Base-by-base conservation (phyloP, 2,888 invertebrate genomes). In the Marasmarcha lunaedactyla region DNA sequence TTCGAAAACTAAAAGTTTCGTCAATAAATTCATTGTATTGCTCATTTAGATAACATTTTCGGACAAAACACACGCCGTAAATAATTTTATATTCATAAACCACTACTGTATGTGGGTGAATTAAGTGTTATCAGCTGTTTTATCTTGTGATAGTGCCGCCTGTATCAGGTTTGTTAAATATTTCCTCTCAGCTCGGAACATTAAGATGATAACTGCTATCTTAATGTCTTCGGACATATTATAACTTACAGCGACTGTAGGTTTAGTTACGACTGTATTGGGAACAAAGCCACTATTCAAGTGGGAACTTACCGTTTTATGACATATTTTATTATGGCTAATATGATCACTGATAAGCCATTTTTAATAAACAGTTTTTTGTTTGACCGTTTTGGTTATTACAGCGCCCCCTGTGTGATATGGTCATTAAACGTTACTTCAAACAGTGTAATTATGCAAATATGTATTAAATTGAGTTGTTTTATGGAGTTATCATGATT, bases 91-190 rank as follows among this genome's bases (percentile, higher is more conserved):
- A 60, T 65, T 65, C 71, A 66, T 67, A 71, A 67, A 58, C 54
- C 59, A 68, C 65, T 66, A 63, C 71, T 57, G 62, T 68, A 71
- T 69, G 68, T 71, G 64, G 71, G 62, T 59, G 61, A 60, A 61
- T 64, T 61, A 58, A 54, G 47, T 47, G 47, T 63, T 69, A 71
- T 71, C 70, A 59, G 44, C 41, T 39, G 43, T 51, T 59, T 68
- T 72, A 77, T 74, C 76, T 63, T 43, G 9, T 34, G 14, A 34
- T 34, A 34, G 7, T 13, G 34, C 34, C 12, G 13, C 36, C 35
- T 45, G 34, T 49, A 56, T 59, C 57, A 52, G 51, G 52, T 67
- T 63, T 65, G 55, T 62, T 69, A 63, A 62, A 65, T 60, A 66
- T 67, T 70, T 67, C 59, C 57, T 54, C 38, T 54, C 55, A 50